Evolutionary conservation across 2,113 vertebrate genomes (phyloP).

Genomic region (Oryzias melastigma): DNA sequence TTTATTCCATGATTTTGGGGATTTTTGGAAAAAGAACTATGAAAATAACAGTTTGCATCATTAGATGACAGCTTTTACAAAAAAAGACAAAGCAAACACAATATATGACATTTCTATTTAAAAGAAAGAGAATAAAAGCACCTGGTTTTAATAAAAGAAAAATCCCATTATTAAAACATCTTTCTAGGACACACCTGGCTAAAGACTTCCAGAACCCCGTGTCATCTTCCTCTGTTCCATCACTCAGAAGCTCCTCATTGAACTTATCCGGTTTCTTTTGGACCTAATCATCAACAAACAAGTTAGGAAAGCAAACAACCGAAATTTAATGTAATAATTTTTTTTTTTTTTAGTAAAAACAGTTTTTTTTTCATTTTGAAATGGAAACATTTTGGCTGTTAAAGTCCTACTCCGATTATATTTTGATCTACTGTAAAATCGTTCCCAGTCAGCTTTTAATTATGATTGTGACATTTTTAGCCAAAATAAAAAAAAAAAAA

Average conservation of each 20-base stretch:
- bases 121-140: too few relatives aligned
- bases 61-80: not conserved
- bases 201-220: constrained; percentile 95
- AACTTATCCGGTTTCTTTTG: constrained; percentile 96
- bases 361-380: not conserved
- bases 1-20: too few relatives aligned
- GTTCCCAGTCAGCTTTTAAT: too few relatives aligned
- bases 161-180: not conserved
- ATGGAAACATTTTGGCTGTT: too few relatives aligned
- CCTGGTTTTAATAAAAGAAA: not conserved
- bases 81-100: too few relatives aligned
- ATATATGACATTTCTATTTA: too few relatives aligned
- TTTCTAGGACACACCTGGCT: constrained; percentile 80
- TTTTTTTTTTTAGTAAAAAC: not conserved
- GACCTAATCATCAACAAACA: constrained; percentile 77
- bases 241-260: constrained; percentile 93
- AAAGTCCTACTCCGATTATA: too few relatives aligned
- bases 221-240: constrained; percentile 85
- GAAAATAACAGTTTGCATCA: too few relatives aligned
- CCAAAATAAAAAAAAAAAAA: too few relatives aligned
- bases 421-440: too few relatives aligned
- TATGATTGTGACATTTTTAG: too few relatives aligned
- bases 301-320: not conserved
- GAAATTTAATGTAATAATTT: not conserved
- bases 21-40: too few relatives aligned